Base-by-base conservation (phyloP, 2,113 vertebrate species). In the Cardinalis cardinalis region DNA sequence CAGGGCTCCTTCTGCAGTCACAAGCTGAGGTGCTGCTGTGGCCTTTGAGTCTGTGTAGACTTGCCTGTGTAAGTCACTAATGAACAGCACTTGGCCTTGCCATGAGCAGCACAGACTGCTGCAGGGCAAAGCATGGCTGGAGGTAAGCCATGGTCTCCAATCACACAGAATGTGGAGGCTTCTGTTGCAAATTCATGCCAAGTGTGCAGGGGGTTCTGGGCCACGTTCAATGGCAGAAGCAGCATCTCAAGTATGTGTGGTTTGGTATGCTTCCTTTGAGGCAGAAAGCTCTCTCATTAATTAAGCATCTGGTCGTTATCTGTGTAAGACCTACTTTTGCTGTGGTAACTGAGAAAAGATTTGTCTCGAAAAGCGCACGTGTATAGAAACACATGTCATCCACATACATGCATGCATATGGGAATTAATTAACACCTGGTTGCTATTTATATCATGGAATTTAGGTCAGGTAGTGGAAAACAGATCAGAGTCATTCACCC, bases 341-440 rank as follows among this genome's bases (percentile, higher is more conserved):
- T 59, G 8, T 44, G 32, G 43, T 36, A 60, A 55, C 72, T 36
- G 58, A 69, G 77, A 18, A 76, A 44, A 76, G n/a, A 29, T 70
- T 29, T 63, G 73, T 49, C 51, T 10, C 5, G 26, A 59, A 59
- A 80, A 84, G 26, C 0, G 0, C n/a, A 51, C 16, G 9, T 29
- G 38, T 61, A 32, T 60, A 71, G 59, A 43, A 82, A 73, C 65
- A 72, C 76, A 74, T 44, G n/a, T 71, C 73, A 58, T 82, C 73
- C 78, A n/a, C 51, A 7, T 44, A 14, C 48, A 40, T 1, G 0
- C 44, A 41, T 4, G 9, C 66, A 51, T 49, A 44, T 84, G 72
- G 84, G 65, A 88, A 56, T 86, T 90, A 82, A 91, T 94, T 92
- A 88, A 61, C 88, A 93, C 86, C 86, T 95, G 88, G 60, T 44